Evolutionary conservation across 2,113 vertebrate species (phyloP), one percentile per base, ranked within the genome.

Genomic region (Struthio camelus): DNA sequence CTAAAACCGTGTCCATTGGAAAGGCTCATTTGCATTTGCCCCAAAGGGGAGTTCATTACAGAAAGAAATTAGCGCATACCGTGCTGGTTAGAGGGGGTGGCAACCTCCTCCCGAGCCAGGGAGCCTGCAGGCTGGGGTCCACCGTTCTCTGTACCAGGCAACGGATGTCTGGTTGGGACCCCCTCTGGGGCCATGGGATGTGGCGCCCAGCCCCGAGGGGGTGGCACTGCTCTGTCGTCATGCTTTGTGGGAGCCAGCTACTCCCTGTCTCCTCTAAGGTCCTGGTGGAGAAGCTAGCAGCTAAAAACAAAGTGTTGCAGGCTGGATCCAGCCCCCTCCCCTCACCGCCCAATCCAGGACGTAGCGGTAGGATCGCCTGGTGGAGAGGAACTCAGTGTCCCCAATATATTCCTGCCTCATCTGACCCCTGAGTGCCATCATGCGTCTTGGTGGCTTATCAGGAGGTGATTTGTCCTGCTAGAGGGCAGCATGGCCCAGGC

Each of bases 91-190:
- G 42, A 53, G 42, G 46, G 24, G 5, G 58, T 46, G 14, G 20
- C 48, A 51, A 36, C 14, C 7, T 28, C 32, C 18, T 65, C n/a
- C 56, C 13, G 42, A 71, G 16, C 42, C 67, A 65, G 75, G 67
- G 22, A 87, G 13, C 16, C 56, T 32, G 44, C 0, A 0, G 44
- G 27, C 50, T 4, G 0, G 11, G 51, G 23, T 65, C 67, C 58
- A 38, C 46, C 23, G n/a, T 90, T 82, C 46, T 72, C 18, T 40
- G 16, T 71, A n/a, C 58, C 32, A 76, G 32, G 46, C 64, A 36
- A 66, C 38, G n/a, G 10, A n/a, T 80, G 42, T 34, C 44, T 61
- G 38, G 3, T 17, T 76, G 56, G 22, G 50, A 66, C 51, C 64
- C 80, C 51, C n/a, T 71, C 0, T 0, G 67, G 62, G 51, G n/a